Evolutionary conservation across 2,113 vertebrate species (phyloP).

Genomic region (Hypanus sabinus): DNA sequence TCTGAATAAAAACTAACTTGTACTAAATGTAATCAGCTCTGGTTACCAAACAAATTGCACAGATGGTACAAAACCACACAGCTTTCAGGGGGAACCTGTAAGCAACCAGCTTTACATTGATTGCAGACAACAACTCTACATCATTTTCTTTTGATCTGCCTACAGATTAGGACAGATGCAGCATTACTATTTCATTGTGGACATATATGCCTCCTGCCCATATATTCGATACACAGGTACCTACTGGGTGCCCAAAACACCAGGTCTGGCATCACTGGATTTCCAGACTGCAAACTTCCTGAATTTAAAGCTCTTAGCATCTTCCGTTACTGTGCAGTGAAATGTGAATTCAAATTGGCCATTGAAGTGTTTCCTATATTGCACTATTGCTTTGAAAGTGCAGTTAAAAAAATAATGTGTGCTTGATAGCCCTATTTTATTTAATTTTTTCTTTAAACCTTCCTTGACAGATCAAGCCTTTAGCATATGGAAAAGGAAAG

Average conservation of each 20-base stretch:
- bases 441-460: no score
- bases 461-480: no score
- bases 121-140: background rate
- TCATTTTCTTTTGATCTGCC: background rate
- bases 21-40: no score
- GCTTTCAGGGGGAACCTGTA: background rate
- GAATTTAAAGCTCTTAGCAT: background rate
- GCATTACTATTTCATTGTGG: background rate
- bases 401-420: no score
- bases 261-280: background rate
- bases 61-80: background rate
- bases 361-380: background rate
- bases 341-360: background rate
- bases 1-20: background rate
- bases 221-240: background rate
- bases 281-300: background rate
- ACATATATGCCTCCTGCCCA: background rate
- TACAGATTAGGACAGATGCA: background rate
- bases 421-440: no score
- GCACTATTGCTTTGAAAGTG: background rate
- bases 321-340: background rate
- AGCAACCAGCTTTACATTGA: background rate
- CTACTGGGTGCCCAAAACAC: background rate
- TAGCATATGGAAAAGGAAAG: no score
- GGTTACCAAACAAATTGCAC: background rate